These are phyloP conservation scores for Riparia riparia DNA, from an alignment of 2,113 vertebrate species.

Conservation along the genomic window DNA sequence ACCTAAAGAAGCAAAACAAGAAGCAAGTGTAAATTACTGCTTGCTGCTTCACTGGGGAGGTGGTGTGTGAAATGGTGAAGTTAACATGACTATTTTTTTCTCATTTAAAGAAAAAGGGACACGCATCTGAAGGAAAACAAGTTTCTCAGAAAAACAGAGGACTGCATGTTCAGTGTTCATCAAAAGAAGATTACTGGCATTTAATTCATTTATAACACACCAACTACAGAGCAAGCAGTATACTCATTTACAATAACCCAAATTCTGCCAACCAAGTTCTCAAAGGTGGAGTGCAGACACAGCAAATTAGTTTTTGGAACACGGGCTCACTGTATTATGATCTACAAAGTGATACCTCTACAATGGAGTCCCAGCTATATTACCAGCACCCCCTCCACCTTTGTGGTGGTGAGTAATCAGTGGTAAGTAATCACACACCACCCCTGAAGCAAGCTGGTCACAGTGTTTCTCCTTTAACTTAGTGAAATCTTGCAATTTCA, in stretches of 20 bases:
- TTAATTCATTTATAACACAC: not conserved
- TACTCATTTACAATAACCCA: not conserved
- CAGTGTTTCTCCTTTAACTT: not conserved
- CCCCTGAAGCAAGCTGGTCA: not conserved
- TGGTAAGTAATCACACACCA: not conserved
- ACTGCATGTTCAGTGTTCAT: not conserved
- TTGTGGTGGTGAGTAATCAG: not conserved
- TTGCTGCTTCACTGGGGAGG: not conserved
- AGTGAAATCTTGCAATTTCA: not conserved
- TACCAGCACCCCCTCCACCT: not conserved
- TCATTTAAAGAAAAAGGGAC: not conserved
- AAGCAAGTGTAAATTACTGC: not conserved
- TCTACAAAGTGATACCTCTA: not conserved
- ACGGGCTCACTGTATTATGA: not conserved
- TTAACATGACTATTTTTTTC: not conserved
- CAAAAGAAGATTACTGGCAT: not conserved
- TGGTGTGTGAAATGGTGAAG: not conserved
- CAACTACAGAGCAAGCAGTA: not conserved
- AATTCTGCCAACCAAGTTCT: not conserved
- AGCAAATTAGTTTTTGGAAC: not conserved
- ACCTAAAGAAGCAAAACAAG: conserved; percentile 78
- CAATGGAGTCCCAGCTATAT: not conserved
- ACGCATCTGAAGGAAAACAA: not conserved
- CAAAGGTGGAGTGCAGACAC: not conserved
- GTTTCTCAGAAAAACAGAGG: not conserved